Evolutionary conservation across 2,888 invertebrate species (phyloP).

Genomic region (Nebria brevicollis): DNA sequence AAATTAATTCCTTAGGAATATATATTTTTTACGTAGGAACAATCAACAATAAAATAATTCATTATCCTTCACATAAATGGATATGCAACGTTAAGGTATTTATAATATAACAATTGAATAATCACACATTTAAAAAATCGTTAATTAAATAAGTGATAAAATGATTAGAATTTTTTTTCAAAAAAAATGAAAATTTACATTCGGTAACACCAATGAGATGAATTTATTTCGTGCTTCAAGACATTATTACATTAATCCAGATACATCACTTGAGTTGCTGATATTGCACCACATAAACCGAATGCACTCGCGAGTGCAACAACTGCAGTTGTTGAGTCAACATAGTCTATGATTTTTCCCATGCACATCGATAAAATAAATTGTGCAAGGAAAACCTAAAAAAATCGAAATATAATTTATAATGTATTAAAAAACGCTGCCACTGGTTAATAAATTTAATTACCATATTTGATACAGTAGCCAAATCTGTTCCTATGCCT

Average conservation of each 20-base stretch:
- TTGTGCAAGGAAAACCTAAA: conserved; percentile 82
- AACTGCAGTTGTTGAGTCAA: conserved; percentile 89
- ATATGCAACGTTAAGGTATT: background rate
- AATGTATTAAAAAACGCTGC: background rate
- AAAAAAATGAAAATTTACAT: background rate
- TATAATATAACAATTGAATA: background rate
- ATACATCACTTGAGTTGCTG: conserved; percentile 90
- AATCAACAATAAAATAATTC: background rate
- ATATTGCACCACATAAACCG: conserved; percentile 84
- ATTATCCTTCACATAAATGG: background rate
- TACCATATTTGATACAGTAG: conserved; percentile 92
- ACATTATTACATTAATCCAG: conserved; percentile 67
- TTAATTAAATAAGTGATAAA: too few species aligned
- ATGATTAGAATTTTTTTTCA: background rate
- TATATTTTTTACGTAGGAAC: background rate
- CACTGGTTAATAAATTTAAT: background rate
- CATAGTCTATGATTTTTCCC: conserved; percentile 82
- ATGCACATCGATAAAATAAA: conserved; percentile 88
- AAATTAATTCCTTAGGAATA: background rate
- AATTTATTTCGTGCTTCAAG: background rate
- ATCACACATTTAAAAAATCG: too few species aligned
- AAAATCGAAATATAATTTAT: background rate
- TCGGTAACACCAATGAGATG: background rate
- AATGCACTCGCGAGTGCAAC: conserved; percentile 86
- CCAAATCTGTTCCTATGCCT: conserved; percentile 94